Evolutionary conservation across 92 coral and sea anemone species (phyloP), one percentile per base, ranked within the genome.

Genomic region (Muricea muricata): DNA sequence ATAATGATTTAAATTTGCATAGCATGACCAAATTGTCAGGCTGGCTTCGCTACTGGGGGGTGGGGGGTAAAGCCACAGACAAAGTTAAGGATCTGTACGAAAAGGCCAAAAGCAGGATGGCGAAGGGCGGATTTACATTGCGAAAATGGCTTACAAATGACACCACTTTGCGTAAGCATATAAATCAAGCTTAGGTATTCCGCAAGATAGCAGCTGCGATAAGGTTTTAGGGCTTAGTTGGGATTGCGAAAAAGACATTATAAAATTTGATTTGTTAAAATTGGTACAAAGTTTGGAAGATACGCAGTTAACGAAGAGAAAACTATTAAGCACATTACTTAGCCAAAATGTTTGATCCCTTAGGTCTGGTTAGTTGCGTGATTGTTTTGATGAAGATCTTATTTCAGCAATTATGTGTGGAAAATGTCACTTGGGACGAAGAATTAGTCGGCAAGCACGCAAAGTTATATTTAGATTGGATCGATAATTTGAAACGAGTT

Each of bases 351-450:
- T 81, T 81, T 35, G 85, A 81, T 42, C 85, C 87, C 2, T 37
- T 92, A 23, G 91, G 94, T 3, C 12, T 91, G 3, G 57, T 89
- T 9, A 78, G 89, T 57, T 91, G 89, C 18, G 77, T 91, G 0
- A 17, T 72, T 25, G 86, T 86, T 4, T 76, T 75, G 10, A 58
- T 86, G 55, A 91, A 73, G 71, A 86, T 71, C 5, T 30, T 86
- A 17, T 89, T 86, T 50, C 94, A 91, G 85, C 87, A 88, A 73
- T 42, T 88, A 29, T 91, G 92, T 72, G 1, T 11, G 7, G 75
- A 41, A 9, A 89, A 83, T 20, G 18, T 85, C 29, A 81, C 55
- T 18, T 89, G 82, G 89, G 91, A 74, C 66, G 87, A 88, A 12
- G 80, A 80, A 58, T 11, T 90, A 20, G 75, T 57, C 14, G 86